Evolutionary conservation across 2,797 vertebrate genomes (phyloP).

Genomic region (Notolepis coatsorum): DNA sequence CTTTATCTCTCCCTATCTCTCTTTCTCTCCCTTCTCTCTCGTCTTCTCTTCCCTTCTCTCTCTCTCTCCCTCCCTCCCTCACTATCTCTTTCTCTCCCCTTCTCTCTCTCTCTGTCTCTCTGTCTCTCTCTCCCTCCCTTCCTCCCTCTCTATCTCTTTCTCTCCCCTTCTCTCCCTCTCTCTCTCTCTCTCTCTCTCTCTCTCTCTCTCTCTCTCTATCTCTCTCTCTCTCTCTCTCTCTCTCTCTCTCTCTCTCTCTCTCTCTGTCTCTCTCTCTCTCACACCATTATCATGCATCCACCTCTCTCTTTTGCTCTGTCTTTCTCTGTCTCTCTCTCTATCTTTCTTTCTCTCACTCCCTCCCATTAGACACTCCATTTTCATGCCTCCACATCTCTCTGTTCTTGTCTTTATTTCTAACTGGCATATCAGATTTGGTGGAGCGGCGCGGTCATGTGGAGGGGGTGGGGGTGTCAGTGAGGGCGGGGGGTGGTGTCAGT

Average conservation of each 20-base stretch:
- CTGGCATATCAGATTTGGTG: constrained; percentile 28
- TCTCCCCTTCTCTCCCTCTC: background rate
- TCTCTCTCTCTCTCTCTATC: background rate
- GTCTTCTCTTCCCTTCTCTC: constrained; percentile 4
- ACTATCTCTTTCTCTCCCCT: background rate
- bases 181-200: constrained; percentile 2
- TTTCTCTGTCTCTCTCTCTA: no score
- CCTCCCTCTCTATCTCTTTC: background rate
- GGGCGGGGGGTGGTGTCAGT: no score
- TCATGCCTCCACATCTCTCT: background rate
- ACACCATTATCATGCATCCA: no score
- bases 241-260: background rate
- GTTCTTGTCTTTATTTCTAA: background rate
- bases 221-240: background rate
- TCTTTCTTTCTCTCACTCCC: background rate
- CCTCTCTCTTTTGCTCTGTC: background rate
- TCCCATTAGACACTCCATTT: no score
- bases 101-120: no score
- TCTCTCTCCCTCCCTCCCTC: background rate
- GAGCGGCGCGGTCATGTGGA: constrained; percentile 55
- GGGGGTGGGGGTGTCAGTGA: no score
- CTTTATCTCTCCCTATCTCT: background rate
- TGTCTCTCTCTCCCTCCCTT: background rate
- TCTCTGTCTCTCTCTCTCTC: constrained; percentile 7
- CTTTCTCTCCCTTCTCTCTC: background rate